These are phyloP conservation scores for Urocolius indicus DNA, from an alignment of 2,113 vertebrate genomes.

Conservation along the genomic window DNA sequence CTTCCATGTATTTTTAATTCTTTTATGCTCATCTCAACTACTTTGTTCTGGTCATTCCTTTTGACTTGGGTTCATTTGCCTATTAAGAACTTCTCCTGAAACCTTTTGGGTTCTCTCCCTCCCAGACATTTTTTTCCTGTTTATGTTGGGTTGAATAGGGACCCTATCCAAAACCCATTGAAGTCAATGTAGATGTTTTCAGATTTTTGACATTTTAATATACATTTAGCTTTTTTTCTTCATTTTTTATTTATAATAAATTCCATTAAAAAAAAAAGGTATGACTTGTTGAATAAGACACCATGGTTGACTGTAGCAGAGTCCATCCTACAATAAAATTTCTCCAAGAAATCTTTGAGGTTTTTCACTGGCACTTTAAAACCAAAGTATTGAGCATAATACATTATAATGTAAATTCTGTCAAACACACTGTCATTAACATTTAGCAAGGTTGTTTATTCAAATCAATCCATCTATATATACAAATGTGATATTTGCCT, in stretches of 20 bases:
- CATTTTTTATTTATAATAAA: background rate
- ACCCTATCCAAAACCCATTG: background rate
- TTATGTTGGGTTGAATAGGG: background rate
- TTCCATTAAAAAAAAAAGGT: background rate
- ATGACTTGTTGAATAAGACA: background rate
- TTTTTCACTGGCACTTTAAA: constrained; percentile 39
- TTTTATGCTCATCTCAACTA: background rate
- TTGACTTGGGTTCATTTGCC: background rate
- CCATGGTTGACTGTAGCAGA: background rate
- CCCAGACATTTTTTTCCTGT: background rate
- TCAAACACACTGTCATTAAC: constrained; percentile 69
- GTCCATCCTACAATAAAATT: background rate
- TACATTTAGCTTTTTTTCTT: background rate
- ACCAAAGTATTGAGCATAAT: constrained; percentile 52
- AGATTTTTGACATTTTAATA: background rate
- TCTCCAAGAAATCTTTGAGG: background rate
- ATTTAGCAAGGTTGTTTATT: constrained; percentile 76
- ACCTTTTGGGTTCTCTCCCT: background rate
- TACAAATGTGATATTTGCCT: constrained; percentile 81
- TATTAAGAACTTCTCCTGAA: background rate
- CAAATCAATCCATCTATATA: constrained; percentile 74
- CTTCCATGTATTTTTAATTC: background rate
- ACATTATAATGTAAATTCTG: constrained; percentile 65
- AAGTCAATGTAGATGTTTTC: background rate
- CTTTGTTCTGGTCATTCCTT: background rate